Evolutionary conservation across 1,140 invertebrate genomes (phyloP).

Genomic region (Pogonomyrmex barbatus): DNA sequence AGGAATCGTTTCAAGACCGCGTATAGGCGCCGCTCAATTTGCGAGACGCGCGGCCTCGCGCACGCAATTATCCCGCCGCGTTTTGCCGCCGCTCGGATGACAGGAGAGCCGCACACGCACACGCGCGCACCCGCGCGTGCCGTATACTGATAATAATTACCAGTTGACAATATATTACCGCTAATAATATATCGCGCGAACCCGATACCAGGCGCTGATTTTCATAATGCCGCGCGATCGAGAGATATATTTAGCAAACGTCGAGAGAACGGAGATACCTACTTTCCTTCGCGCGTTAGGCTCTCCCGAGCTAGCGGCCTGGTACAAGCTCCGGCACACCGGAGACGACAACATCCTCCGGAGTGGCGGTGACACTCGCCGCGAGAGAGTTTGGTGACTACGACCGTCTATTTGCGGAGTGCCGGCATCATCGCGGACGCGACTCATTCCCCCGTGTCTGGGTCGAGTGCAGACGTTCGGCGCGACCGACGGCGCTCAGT

Average conservation of each 20-base stretch:
- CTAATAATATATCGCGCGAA: constrained; percentile 39
- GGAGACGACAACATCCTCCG: neutral
- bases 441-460: constrained; percentile 72
- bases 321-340: constrained; percentile 3
- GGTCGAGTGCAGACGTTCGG: constrained; percentile 68
- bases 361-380: neutral
- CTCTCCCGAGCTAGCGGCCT: neutral
- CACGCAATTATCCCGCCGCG: constrained; percentile 28
- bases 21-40: constrained; percentile 41
- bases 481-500: constrained; percentile 44
- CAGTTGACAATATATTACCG: constrained; percentile 50
- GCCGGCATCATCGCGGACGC: constrained; percentile 72
- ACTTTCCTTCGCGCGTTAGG: neutral
- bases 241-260: constrained; percentile 31
- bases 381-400: constrained; percentile 58
- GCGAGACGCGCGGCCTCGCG: neutral
- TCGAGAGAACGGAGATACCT: neutral
- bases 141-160: constrained; percentile 52
- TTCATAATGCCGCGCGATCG: constrained; percentile 16
- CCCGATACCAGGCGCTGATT: constrained; percentile 29
- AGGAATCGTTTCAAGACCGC: constrained; percentile 30
- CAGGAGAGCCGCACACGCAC: neutral
- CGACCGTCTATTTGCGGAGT: constrained; percentile 71
- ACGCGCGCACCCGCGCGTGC: neutral
- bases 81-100: neutral